phyloP scores from a whole-genome alignment of 2,113 vertebrate species.

The Martes martes region DNA sequence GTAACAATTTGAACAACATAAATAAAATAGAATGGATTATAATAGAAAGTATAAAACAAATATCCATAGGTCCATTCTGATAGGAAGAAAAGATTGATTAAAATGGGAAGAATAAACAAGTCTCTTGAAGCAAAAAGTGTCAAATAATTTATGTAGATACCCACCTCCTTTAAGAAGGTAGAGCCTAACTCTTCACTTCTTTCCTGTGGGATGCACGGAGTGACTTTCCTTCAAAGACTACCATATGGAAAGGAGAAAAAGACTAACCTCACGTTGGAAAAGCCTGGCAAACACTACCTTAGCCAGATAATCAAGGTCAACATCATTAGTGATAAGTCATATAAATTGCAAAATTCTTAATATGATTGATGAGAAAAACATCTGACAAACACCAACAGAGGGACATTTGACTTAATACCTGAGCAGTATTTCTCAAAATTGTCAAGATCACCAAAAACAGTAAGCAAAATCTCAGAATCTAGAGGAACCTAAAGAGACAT shows the following conservation, averaged over 20 bases:
- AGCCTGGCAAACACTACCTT: neutral
- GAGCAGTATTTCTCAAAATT: neutral
- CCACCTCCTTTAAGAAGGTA: neutral
- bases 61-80: neutral
- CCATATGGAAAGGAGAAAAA: neutral
- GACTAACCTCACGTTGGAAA: neutral
- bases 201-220: neutral
- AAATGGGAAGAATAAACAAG: neutral
- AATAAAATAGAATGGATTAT: neutral
- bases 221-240: neutral
- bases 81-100: neutral
- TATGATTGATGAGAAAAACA: neutral
- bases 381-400: neutral
- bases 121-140: neutral
- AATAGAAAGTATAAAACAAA: neutral
- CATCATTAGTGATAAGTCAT: neutral
- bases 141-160: neutral
- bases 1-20: neutral
- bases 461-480: neutral
- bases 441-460: neutral
- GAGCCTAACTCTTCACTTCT: neutral
- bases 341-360: neutral
- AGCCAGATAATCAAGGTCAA: neutral
- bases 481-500: neutral
- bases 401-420: neutral